These are phyloP conservation scores for Hypsopygia costalis DNA, from an alignment of 2,888 invertebrate genomes.

Conservation along the genomic window DNA sequence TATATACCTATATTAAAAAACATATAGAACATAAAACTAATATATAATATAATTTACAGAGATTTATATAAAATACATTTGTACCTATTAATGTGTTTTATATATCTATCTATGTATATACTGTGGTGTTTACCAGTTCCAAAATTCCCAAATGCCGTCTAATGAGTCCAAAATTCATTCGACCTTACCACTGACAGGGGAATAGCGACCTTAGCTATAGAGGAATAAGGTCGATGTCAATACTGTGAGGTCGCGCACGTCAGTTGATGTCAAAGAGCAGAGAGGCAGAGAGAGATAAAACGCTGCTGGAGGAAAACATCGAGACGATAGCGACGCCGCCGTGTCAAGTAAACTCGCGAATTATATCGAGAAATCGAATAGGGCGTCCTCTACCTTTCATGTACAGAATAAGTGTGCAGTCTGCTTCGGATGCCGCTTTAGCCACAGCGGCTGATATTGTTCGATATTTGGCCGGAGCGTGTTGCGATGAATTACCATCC, in stretches of 20 bases:
- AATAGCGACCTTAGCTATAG: conserved; percentile 36
- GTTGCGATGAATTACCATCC: not conserved
- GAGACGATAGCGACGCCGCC: conserved; percentile 25
- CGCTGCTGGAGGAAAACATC: conserved; percentile 65
- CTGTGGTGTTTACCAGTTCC: conserved; percentile 62
- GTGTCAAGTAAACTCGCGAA: conserved; percentile 17
- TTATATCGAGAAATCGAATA: conserved; percentile 17
- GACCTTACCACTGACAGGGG: conserved; percentile 25
- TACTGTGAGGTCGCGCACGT: conserved; percentile 46
- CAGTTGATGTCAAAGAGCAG: conserved; percentile 75
- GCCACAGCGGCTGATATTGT: not conserved
- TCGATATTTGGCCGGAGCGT: not conserved
- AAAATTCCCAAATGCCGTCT: conserved; percentile 64
- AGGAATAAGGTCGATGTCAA: conserved; percentile 46
- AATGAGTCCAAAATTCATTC: conserved; percentile 68
- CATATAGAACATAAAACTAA: no score
- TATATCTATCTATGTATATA: conserved; percentile 16
- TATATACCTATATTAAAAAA: no score
- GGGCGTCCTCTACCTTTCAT: conserved; percentile 10
- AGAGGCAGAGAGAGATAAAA: conserved; percentile 64
- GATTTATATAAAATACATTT: no score
- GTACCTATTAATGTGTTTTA: no score
- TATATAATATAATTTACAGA: no score
- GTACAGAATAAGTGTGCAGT: conserved; percentile 7
- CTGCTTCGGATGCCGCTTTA: not conserved